phyloP scores from a whole-genome alignment of 2,888 invertebrate genomes.

The Plagiodera versicolora region DNA sequence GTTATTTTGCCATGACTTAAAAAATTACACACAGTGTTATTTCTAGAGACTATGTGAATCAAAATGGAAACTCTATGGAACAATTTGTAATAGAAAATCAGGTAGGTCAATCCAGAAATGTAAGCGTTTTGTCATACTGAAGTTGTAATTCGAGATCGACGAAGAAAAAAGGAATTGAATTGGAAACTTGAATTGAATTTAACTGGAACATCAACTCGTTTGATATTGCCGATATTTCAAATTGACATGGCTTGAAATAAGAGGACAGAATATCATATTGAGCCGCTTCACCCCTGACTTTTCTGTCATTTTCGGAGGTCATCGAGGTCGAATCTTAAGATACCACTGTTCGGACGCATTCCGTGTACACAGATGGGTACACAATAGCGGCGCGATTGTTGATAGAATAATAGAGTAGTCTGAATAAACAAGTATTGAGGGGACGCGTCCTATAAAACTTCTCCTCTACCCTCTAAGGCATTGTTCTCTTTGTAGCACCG shows the following conservation, averaged over 20 bases:
- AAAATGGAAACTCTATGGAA: no score
- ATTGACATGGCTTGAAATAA: neutral
- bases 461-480: constrained; percentile 34
- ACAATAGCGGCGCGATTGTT: constrained; percentile 51
- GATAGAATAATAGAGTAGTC: constrained; percentile 53
- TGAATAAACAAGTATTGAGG: constrained; percentile 47
- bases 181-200: no score
- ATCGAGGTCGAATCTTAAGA: constrained; percentile 34
- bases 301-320: constrained; percentile 26
- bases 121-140: no score
- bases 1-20: no score
- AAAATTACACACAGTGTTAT: no score
- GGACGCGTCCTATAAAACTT: constrained; percentile 43
- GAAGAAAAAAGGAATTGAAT: no score
- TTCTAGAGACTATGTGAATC: no score
- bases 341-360: constrained; percentile 35
- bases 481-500: constrained; percentile 41
- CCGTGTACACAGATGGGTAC: constrained; percentile 50
- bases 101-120: no score
- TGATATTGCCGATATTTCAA: no score
- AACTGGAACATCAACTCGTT: no score
- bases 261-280: constrained; percentile 12
- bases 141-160: no score
- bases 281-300: constrained; percentile 16
- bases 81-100: no score